These are phyloP conservation scores for Tragelaphus scriptus DNA, from an alignment of 2,113 vertebrate genomes.

Conservation along the genomic window DNA sequence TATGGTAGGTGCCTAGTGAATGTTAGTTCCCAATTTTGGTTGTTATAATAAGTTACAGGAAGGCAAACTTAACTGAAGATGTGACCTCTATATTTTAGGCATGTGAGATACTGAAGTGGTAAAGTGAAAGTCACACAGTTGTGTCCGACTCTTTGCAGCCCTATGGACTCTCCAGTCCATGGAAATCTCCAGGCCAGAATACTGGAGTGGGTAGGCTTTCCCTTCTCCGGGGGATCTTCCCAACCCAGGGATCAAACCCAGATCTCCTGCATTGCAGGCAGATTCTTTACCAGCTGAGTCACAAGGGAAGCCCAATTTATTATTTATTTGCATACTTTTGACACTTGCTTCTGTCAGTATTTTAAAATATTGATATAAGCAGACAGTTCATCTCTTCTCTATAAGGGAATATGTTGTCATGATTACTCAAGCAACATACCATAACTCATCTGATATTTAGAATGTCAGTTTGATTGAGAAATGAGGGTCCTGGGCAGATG, in stretches of 20 bases:
- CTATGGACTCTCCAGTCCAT: not conserved
- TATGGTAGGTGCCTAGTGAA: not conserved
- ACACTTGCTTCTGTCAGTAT: not conserved
- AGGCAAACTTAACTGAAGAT: not conserved
- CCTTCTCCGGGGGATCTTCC: not conserved
- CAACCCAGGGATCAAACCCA: not conserved
- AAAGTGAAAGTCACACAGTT: not conserved
- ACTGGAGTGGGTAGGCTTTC: not conserved
- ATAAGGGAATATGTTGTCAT: conserved; percentile 20
- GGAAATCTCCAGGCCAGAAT: not conserved
- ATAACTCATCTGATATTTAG: conserved; percentile 51
- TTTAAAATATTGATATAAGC: conserved; percentile 44
- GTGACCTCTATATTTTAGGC: not conserved
- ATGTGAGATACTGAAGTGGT: not conserved
- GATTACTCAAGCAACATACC: conserved; percentile 39
- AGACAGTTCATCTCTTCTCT: conserved; percentile 17
- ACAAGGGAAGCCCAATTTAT: not conserved
- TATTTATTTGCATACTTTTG: conserved; percentile 33
- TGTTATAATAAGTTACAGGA: not conserved
- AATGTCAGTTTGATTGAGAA: conserved; percentile 53
- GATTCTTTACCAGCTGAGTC: not conserved
- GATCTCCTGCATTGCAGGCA: not conserved
- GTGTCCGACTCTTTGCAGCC: not conserved
- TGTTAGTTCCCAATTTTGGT: not conserved
- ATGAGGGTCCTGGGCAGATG: not conserved